Evolutionary conservation across 2,797 vertebrate species (phyloP), one percentile per base, ranked within the genome.

Genomic region (Megalops cyprinoides): DNA sequence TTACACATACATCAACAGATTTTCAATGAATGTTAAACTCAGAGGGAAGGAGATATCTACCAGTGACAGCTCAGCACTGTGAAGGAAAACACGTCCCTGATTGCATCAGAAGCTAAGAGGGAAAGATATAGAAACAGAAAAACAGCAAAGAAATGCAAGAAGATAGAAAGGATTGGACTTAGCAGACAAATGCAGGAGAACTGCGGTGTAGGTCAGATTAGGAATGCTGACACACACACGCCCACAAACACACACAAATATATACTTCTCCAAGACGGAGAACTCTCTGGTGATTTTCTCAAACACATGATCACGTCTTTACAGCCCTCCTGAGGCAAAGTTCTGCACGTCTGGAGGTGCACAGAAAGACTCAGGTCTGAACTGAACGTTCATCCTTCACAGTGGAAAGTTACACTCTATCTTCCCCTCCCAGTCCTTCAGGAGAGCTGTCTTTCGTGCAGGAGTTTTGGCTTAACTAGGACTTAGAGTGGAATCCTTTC

Each of bases 21-120:
- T 23, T 56, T 58, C 10, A 82, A n/a, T 49, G 20, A 55, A 67
- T 67, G 39, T n/a, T 34, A 46, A 28, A 28, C 37, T 10, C 51
- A 48, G 58, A 67, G 39, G 53, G 39, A 79, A 23, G 14, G 51
- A 65, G 67, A 79, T 78, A 82, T 73, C 65, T 78, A 79, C 56
- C 71, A 76, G 56, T 55, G 9, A 80, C 67, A 75, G 48, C 12
- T 78, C 51, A 78, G 65, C 25, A 51, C 1, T 74, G 81, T 42
- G 81, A 53, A 78, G 44, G 75, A 78, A 77, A 73, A 46, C 49
- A 78, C 76, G 74, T 58, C 55, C 42, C 39, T 37, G 81, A 74
- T 25, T 37, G 88, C 84, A 86, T 86, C 84, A 89, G 86, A 78
- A 82, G 69, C 91, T 91, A 86, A 85, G 18, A 84, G 83, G 82